Evolutionary conservation across 1,140 invertebrate genomes (phyloP).

Genomic region (Drosophila melanogaster): Release_6_plus_ISO1_MT NT_033779.5:8452001-8452500

Average conservation of each 20-base stretch:
- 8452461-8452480: slow-evolving; percentile 22
- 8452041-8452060: slow-evolving; percentile 4
- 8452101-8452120: slow-evolving; percentile 3
- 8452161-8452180: slow-evolving; percentile 20
- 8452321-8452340: slow-evolving; percentile 24
- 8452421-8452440: slow-evolving; percentile 39
- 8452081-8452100: slow-evolving; percentile 3
- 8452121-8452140: slow-evolving; percentile 18
- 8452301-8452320: slow-evolving; percentile 24
- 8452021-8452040: not conserved
- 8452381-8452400: slow-evolving; percentile 16
- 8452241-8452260: slow-evolving; percentile 3
- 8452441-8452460: slow-evolving; percentile 16
- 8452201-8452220: not conserved
- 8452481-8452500: too few relatives aligned
- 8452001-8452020: not conserved
- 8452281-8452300: not conserved
- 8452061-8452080: not conserved
- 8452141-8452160: not conserved
- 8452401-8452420: slow-evolving; percentile 40
- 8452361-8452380: slow-evolving; percentile 9
- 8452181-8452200: slow-evolving; percentile 14
- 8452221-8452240: slow-evolving; percentile 12
- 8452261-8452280: not conserved
- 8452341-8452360: slow-evolving; percentile 39